phyloP scores from a whole-genome alignment of 2,113 vertebrate species.

The Phocoena phocoena region DNA sequence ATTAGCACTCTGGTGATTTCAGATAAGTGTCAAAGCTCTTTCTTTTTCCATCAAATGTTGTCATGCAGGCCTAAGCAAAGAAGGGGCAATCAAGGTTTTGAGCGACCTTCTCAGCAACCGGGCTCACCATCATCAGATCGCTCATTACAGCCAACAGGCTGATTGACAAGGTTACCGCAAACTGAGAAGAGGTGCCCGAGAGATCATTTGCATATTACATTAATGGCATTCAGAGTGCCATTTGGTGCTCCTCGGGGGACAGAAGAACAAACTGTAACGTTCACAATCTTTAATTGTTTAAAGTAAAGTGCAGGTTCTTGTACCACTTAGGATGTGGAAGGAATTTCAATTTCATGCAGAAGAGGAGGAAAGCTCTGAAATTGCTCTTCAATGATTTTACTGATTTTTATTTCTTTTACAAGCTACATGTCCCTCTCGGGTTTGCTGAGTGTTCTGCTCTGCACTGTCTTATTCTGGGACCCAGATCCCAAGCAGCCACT shows the following conservation, averaged over 20 bases:
- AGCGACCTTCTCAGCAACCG: conserved; percentile 66
- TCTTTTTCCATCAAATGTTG: neutral
- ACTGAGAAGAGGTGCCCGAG: conserved; percentile 56
- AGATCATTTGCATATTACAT: conserved; percentile 79
- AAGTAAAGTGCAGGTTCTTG: conserved; percentile 52
- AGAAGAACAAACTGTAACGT: conserved; percentile 58
- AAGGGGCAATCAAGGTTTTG: conserved; percentile 25
- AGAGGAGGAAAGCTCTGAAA: neutral
- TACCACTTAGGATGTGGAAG: neutral
- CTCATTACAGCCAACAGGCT: conserved; percentile 72
- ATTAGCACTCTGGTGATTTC: conserved; percentile 56
- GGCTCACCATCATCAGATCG: conserved; percentile 62
- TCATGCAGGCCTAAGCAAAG: neutral
- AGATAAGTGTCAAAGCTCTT: conserved; percentile 38
- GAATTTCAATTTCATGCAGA: neutral
- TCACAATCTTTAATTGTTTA: conserved; percentile 64
- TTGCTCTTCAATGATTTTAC: too few relatives aligned
- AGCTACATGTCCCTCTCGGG: neutral
- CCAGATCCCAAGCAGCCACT: neutral
- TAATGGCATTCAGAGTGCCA: conserved; percentile 76
- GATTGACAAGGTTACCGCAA: conserved; percentile 77
- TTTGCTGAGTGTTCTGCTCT: neutral
- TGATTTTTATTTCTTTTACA: neutral
- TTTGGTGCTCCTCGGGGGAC: conserved; percentile 74
- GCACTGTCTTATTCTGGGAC: neutral